Evolutionary conservation across 2,797 vertebrate species (phyloP), one percentile per base, ranked within the genome.

Genomic region (Sphenodon punctatus): DNA sequence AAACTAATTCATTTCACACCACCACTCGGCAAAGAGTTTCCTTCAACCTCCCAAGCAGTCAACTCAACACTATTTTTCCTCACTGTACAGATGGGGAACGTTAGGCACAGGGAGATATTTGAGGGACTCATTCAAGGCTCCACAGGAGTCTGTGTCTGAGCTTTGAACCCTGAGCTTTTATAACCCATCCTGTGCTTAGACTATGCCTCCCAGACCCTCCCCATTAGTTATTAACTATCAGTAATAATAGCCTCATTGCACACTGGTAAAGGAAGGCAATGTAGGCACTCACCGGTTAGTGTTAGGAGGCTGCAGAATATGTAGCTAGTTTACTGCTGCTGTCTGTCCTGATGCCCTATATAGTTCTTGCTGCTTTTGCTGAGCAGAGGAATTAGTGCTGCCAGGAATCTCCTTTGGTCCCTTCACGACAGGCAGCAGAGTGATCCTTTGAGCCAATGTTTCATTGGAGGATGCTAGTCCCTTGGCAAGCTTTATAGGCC

Each of bases 401-500:
- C 11, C 11, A 32, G 55, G 4, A 55, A 55, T 58, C 32, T 53
- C 27, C 51, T 34, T 15, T 36, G 55, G 55, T 32, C 32, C 32
- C 55, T 23, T 58, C 11, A 32, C 32, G 3, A 32, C 32, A 22
- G n/a, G n/a, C n/a, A n/a, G n/a, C n/a, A n/a, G 48, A 23, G 27
- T 32, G 38, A 34, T 36, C 34, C 34, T 32, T 11, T 43, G 19
- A 55, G 19, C 8, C 43, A 3, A 48, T 1, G 56, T 4, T 39
- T 55, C 41, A 9, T 55, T 43, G 45, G 38, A 15, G 32, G 53
- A 49, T 20, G 32, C 27, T 30, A 8, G 14, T 39, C 34, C 17
- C 34, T 53, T n/a, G 41, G 25, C 36, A 46, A 34, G 10, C 45
- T 85, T 85, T 85, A 85, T 85, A 85, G 58, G 41, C 41, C 4